Percentiles rank a stretch among this genome's conserved stretches.
Conservation (phyloP, 2,113 vertebrate species). For the Eudyptes chrysolophus region DNA sequence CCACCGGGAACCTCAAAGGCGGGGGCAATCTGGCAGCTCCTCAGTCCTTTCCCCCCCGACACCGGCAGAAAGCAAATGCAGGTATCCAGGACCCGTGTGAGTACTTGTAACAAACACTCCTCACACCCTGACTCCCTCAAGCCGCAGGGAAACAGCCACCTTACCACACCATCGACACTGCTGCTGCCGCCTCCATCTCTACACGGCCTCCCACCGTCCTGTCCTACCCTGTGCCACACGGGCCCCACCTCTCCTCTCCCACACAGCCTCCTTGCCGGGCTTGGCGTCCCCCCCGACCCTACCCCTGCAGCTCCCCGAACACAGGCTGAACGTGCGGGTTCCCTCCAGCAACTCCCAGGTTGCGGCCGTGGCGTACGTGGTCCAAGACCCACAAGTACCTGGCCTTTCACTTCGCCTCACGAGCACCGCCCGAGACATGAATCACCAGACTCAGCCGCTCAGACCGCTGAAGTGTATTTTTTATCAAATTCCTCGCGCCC, state of each 20-base stretch:
- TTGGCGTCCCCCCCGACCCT: not conserved
- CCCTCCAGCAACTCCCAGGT: not conserved
- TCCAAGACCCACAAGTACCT: not conserved
- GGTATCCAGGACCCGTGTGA: rapidly evolving
- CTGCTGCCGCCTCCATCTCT: not conserved
- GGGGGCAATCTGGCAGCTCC: not conserved
- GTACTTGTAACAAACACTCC: rapidly evolving
- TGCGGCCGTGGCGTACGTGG: not conserved
- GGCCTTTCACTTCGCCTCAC: not conserved
- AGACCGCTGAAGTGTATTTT: not conserved
- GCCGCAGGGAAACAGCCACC: not conserved
- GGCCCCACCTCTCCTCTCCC: not conserved
- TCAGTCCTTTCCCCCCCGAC: not conserved
- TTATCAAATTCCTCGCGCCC: not conserved
- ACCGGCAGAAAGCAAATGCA: not conserved
- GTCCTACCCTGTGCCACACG: not conserved
- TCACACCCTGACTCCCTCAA: not conserved
- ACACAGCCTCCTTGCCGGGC: not conserved
- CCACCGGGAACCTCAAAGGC: not conserved
- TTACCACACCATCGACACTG: rapidly evolving
- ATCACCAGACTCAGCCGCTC: slow-evolving; percentile 11
- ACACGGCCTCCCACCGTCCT: not conserved
- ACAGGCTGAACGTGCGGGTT: not conserved
- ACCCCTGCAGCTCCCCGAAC: rapidly evolving
- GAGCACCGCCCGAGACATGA: not conserved